Evolutionary conservation across 2,797 vertebrate species (phyloP).

Genomic region (Lepus oiostolus): DNA sequence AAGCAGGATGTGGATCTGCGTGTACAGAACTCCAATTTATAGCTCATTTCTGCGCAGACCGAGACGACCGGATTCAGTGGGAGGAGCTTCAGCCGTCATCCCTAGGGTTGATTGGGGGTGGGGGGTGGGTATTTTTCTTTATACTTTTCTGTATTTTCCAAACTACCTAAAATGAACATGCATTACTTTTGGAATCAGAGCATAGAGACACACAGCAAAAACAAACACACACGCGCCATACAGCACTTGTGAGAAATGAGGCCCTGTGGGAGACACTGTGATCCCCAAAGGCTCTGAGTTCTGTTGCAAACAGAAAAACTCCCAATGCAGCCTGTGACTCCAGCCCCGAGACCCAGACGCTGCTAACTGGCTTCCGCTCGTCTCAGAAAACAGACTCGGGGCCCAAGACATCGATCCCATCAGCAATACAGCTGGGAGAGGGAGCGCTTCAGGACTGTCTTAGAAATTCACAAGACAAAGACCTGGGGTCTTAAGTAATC

Average conservation of each 20-base stretch:
- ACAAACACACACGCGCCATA: not conserved
- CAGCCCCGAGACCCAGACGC: not conserved
- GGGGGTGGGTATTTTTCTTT: not conserved
- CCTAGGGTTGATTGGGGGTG: not conserved
- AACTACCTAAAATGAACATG: slow-evolving; percentile 60
- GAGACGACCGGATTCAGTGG: not conserved
- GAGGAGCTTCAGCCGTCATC: not conserved
- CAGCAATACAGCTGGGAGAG: not conserved
- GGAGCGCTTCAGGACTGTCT: slow-evolving; percentile 36
- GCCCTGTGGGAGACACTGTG: not conserved
- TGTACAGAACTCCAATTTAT: not conserved
- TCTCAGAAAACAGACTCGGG: not conserved
- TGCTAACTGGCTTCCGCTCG: not conserved
- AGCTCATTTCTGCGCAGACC: not conserved
- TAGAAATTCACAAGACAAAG: slow-evolving; percentile 62
- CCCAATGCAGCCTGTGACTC: not conserved
- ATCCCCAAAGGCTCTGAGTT: not conserved
- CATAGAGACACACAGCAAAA: not conserved
- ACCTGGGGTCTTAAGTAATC: slow-evolving; percentile 75
- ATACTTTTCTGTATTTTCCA: slow-evolving; percentile 59
- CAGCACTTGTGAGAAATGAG: not conserved
- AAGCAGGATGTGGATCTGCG: not conserved
- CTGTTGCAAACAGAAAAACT: not conserved
- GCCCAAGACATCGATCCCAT: no score
- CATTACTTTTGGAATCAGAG: slow-evolving; percentile 55